Conservation (phyloP, 1,140 invertebrate genomes). For the Neodiprion fabricii region DNA sequence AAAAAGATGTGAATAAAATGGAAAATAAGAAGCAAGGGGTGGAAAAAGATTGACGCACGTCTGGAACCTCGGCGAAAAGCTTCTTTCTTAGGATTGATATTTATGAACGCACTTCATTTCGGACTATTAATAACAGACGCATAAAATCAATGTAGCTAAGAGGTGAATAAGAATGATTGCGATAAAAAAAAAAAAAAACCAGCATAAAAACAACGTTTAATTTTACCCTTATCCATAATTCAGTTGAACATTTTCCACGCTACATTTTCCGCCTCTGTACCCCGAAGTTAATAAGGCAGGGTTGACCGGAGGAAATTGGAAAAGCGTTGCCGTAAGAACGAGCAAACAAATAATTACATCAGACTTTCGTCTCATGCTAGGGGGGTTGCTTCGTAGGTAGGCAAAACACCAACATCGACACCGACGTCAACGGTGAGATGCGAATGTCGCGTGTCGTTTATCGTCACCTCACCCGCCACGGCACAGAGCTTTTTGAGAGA, state of each 20-base stretch:
- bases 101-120: not conserved
- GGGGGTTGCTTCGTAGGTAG: too few relatives aligned
- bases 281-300: too few relatives aligned
- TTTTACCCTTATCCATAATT: not conserved
- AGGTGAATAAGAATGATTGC: too few relatives aligned
- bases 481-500: not conserved
- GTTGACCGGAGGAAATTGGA: too few relatives aligned
- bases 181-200: not conserved
- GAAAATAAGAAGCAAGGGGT: too few relatives aligned
- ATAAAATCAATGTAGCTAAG: too few relatives aligned
- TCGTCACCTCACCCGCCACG: not conserved
- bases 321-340: too few relatives aligned
- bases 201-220: not conserved
- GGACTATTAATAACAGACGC: not conserved
- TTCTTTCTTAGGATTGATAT: not conserved
- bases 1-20: too few relatives aligned
- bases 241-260: not conserved
- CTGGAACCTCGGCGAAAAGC: not conserved
- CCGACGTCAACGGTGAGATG: not conserved
- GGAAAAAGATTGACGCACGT: not conserved
- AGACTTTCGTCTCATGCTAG: too few relatives aligned
- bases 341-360: too few relatives aligned
- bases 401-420: too few relatives aligned
- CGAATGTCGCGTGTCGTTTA: conserved; percentile 2
- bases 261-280: too few relatives aligned